These are phyloP conservation scores for Lophius piscatorius DNA, from an alignment of 2,113 vertebrate genomes.

Conservation along the genomic window DNA sequence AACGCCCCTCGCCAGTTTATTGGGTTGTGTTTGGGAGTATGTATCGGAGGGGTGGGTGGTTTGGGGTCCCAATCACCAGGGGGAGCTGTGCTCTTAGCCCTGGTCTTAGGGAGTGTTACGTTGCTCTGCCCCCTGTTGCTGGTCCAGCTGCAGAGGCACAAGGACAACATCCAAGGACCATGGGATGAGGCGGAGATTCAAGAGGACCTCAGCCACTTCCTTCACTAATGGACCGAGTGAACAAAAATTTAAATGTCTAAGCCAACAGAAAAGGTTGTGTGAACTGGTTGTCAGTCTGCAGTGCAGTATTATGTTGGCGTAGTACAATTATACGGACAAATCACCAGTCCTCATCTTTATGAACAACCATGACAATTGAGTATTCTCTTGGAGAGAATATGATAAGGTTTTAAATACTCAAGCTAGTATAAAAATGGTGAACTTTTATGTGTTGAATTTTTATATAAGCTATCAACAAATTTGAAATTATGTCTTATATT, in stretches of 20 bases:
- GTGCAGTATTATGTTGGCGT: conserved; percentile 4
- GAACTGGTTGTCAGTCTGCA: not conserved
- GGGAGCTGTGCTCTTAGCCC: conserved; percentile 84
- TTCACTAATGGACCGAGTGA: conserved; percentile 48
- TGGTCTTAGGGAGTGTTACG: conserved; percentile 83
- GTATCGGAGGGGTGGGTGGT: conserved; percentile 78
- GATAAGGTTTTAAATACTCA: conserved; percentile 12
- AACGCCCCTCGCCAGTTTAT: conserved; percentile 79
- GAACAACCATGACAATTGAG: not conserved
- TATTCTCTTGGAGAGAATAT: conserved; percentile 7
- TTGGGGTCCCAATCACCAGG: conserved; percentile 82
- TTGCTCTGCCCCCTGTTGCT: conserved; percentile 91
- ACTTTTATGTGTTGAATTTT: conserved; percentile 22
- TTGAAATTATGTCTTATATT: no score
- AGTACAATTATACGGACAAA: conserved; percentile 5
- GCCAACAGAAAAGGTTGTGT: not conserved
- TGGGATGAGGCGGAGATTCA: conserved; percentile 98
- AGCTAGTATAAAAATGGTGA: conserved; percentile 32
- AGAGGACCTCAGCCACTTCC: conserved; percentile 90
- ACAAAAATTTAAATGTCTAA: not conserved
- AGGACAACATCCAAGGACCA: conserved; percentile 97
- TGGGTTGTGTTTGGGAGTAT: conserved; percentile 84
- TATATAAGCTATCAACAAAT: no score
- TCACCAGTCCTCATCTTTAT: not conserved
- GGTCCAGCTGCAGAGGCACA: conserved; percentile 89